Conservation (phyloP, 2,888 invertebrate species). For the Tridacna crocea region DNA sequence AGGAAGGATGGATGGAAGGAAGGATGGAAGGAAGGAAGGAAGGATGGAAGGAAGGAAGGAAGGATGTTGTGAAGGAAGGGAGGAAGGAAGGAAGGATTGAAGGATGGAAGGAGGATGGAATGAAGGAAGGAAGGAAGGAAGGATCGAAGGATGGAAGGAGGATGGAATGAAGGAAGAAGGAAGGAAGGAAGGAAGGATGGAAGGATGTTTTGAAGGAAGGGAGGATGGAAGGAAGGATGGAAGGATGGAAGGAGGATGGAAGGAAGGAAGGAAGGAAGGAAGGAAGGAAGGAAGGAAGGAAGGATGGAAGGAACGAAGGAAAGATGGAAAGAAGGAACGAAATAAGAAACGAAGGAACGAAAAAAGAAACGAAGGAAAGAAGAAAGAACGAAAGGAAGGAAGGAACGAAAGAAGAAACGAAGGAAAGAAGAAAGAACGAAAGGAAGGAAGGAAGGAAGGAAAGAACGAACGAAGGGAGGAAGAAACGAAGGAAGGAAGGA, state of each 20-base stretch:
- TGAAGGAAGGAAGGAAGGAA: slow-evolving; percentile 29
- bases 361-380: too few relatives aligned
- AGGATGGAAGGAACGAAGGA: background rate
- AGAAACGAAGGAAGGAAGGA: too few relatives aligned
- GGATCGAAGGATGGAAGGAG: slow-evolving; percentile 25
- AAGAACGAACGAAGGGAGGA: too few relatives aligned
- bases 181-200: slow-evolving; percentile 13
- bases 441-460: too few relatives aligned
- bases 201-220: background rate
- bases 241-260: too few relatives aligned
- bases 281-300: slow-evolving; percentile 2
- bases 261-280: slow-evolving; percentile 21
- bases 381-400: too few relatives aligned
- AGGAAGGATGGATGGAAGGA: slow-evolving; percentile 32
- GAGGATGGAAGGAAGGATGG: background rate
- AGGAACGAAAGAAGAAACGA: too few relatives aligned
- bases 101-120: slow-evolving; percentile 29
- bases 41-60: slow-evolving; percentile 24
- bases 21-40: slow-evolving; percentile 22
- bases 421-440: too few relatives aligned
- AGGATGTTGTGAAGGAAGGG: slow-evolving; percentile 16
- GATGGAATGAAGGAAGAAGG: too few relatives aligned
- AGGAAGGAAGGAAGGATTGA: too few relatives aligned
- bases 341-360: too few relatives aligned
- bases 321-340: background rate